phyloP scores from a whole-genome alignment of 1,140 invertebrate species.

The Solenopsis fugax region DNA sequence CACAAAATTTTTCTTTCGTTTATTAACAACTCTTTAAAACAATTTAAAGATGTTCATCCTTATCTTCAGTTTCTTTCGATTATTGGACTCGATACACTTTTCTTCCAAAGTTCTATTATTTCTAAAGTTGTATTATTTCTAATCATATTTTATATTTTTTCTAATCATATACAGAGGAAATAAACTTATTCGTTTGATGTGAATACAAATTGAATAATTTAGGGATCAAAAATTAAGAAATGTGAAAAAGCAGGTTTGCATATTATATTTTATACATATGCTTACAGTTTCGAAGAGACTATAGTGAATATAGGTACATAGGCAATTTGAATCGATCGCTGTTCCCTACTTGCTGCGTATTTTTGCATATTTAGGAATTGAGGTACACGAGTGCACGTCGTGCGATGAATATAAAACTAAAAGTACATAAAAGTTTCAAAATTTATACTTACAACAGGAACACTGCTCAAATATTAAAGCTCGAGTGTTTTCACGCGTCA shows the following conservation, averaged over 20 bases:
- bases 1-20: not conserved
- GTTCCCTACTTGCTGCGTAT: conserved; percentile 43
- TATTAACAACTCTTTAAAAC: not conserved
- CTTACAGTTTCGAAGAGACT: conserved; percentile 8
- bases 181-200: not conserved
- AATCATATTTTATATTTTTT: not conserved
- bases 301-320: conserved; percentile 49
- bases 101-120: too few relatives aligned
- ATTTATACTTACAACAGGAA: not conserved
- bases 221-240: not conserved
- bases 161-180: not conserved
- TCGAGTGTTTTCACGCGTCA: not conserved
- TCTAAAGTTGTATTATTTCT: conserved; percentile 20
- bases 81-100: not conserved
- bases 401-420: conserved; percentile 4
- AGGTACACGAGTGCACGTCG: not conserved
- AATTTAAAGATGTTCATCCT: not conserved
- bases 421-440: not conserved
- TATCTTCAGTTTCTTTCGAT: not conserved
- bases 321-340: conserved; percentile 75
- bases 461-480: not conserved
- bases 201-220: not conserved
- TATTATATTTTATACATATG: conserved; percentile 13
- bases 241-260: not conserved
- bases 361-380: conserved; percentile 4